A percentile compares a stretch with the other conserved stretches of the same genome.
Evolutionary conservation across 1,140 invertebrate species (phyloP).

Genomic region (Calosoma granatense): DNA sequence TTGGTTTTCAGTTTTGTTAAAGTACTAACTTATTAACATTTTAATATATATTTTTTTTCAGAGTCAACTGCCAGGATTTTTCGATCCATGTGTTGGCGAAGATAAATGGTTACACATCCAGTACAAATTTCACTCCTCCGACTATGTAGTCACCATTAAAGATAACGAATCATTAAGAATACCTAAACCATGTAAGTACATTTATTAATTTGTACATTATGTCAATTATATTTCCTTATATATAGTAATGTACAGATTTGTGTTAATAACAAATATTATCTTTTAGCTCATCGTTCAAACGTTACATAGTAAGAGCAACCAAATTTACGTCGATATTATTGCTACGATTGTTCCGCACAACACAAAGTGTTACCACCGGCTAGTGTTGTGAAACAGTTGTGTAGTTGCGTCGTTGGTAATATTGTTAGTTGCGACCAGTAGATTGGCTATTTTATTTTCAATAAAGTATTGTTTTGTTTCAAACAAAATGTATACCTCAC

Average conservation of each 20-base stretch:
- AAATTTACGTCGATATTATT: conserved; percentile 6
- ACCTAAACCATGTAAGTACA: conserved; percentile 45
- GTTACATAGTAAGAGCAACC: conserved; percentile 18
- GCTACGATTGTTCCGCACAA: conserved; percentile 9
- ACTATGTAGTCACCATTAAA: conserved; percentile 67
- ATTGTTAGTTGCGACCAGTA: conserved; percentile 19
- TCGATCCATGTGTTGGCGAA: conserved; percentile 90
- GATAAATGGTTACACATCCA: conserved; percentile 80
- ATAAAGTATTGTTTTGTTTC: conserved; percentile 14
- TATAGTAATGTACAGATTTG: no score
- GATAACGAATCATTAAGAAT: conserved; percentile 71
- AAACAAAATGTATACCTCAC: neutral
- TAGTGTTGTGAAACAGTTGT: conserved; percentile 17
- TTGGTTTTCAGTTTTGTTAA: conserved; percentile 11
- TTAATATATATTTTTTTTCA: no score
- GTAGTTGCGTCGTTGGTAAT: conserved; percentile 17
- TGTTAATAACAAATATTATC: no score
- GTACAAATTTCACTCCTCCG: conserved; percentile 72
- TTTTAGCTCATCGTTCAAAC: conserved; percentile 26
- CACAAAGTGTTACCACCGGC: conserved; percentile 10
- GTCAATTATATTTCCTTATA: no score
- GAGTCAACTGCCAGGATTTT: conserved; percentile 93
- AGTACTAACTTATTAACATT: conserved; percentile 13
- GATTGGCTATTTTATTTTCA: conserved; percentile 17
- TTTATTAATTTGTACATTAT: conserved; percentile 12